A percentile compares a stretch with the other conserved stretches of the same genome.
These are phyloP conservation scores for Ceratotherium simum DNA, from an alignment of 2,113 vertebrate genomes.

Conservation along the genomic window DNA sequence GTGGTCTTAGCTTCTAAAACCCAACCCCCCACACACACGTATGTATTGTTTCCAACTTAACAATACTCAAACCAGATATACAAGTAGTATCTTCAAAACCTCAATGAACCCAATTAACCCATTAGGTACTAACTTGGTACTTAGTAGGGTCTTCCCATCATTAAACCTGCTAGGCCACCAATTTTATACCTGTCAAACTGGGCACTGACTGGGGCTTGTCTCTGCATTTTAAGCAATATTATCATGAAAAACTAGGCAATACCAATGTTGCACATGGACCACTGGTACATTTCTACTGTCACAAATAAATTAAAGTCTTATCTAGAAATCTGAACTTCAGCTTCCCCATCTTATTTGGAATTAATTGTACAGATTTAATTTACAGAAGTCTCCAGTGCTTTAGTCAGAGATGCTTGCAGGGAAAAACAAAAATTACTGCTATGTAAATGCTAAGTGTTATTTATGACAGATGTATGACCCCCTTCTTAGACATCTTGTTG, in stretches of 20 bases:
- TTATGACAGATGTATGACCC: not conserved
- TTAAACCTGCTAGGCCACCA: not conserved
- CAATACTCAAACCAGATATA: not conserved
- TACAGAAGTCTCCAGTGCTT: not conserved
- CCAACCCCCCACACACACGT: not conserved
- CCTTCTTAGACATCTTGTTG: not conserved
- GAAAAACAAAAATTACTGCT: not conserved
- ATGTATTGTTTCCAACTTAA: not conserved
- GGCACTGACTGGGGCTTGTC: not conserved
- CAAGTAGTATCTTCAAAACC: not conserved
- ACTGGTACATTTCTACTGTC: not conserved
- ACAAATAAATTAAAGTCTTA: not conserved
- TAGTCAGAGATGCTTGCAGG: constrained; percentile 8
- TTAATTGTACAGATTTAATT: constrained; percentile 39
- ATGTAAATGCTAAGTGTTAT: not conserved
- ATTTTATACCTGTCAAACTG: not conserved
- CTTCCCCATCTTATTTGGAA: not conserved
- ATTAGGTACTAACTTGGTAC: not conserved
- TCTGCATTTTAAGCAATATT: not conserved
- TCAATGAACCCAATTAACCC: not conserved
- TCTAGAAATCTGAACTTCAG: not conserved
- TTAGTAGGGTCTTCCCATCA: not conserved
- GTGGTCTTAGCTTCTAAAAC: not conserved
- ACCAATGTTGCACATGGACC: not conserved
- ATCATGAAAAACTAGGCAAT: not conserved